These are phyloP conservation scores for Macrotis lagotis DNA, from an alignment of 2,113 vertebrate genomes.

Conservation along the genomic window DNA sequence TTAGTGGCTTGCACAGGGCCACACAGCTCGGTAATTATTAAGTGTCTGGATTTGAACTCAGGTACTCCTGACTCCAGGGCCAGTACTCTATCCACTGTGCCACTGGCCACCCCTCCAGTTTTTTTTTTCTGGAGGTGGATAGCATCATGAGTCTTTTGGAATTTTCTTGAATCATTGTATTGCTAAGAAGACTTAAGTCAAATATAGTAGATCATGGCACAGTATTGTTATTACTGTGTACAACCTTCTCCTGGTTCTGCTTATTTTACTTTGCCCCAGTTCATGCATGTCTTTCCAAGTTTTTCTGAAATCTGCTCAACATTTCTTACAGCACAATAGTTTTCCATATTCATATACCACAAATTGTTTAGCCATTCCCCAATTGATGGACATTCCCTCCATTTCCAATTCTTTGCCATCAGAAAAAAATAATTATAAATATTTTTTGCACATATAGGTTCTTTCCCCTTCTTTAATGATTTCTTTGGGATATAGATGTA, in stretches of 20 bases:
- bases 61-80: too few relatives aligned
- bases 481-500: background rate
- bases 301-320: background rate
- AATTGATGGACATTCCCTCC: background rate
- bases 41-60: too few relatives aligned
- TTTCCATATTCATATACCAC: background rate
- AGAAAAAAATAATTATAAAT: background rate
- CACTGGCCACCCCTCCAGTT: too few relatives aligned
- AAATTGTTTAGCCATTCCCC: background rate
- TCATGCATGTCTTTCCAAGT: background rate
- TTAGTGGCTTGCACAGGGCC: too few relatives aligned
- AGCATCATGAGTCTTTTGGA: background rate
- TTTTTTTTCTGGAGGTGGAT: background rate
- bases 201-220: background rate
- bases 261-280: background rate
- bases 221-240: background rate
- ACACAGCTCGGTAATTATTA: too few relatives aligned
- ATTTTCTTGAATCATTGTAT: background rate
- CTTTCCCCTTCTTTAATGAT: background rate
- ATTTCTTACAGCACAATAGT: background rate
- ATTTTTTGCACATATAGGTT: background rate
- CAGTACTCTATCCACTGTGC: too few relatives aligned
- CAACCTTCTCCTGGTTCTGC: background rate
- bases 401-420: background rate
- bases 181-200: background rate